These are phyloP conservation scores for Calliopum simillimum DNA, from an alignment of 2,888 invertebrate genomes.

Conservation along the genomic window DNA sequence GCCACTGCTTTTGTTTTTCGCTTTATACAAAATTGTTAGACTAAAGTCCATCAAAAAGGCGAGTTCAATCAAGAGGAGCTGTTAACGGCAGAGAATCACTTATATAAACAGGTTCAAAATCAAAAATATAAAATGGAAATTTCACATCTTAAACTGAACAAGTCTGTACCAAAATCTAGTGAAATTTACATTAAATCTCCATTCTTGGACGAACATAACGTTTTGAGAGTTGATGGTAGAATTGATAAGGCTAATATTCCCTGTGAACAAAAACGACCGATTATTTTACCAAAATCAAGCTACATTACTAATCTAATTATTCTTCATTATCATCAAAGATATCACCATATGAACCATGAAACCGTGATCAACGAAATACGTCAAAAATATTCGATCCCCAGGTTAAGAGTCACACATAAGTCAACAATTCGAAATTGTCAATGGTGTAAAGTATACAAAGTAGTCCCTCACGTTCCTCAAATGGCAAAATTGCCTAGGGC, in stretches of 20 bases:
- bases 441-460: constrained; percentile 4
- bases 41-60: background rate
- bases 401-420: background rate
- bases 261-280: constrained; percentile 8
- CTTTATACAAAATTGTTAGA: constrained; percentile 31
- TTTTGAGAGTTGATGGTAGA: constrained; percentile 16
- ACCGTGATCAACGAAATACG: constrained; percentile 26
- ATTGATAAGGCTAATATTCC: constrained; percentile 9
- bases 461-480: background rate
- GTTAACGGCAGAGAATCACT: constrained; percentile 20
- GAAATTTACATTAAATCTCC: constrained; percentile 21
- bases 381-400: constrained; percentile 13
- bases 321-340: background rate
- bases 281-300: constrained; percentile 9
- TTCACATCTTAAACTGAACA: background rate
- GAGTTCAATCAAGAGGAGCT: constrained; percentile 36
- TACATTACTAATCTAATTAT: constrained; percentile 11
- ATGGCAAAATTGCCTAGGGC: background rate
- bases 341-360: constrained; percentile 26
- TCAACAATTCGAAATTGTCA: background rate
- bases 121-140: constrained; percentile 35
- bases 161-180: constrained; percentile 17
- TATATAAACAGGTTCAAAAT: constrained; percentile 37
- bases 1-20: constrained; percentile 33
- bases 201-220: background rate